A percentile compares a stretch with the other conserved stretches of the same genome.
Conservation (phyloP, 2,888 invertebrate species). For the Amorpha juglandis region DNA sequence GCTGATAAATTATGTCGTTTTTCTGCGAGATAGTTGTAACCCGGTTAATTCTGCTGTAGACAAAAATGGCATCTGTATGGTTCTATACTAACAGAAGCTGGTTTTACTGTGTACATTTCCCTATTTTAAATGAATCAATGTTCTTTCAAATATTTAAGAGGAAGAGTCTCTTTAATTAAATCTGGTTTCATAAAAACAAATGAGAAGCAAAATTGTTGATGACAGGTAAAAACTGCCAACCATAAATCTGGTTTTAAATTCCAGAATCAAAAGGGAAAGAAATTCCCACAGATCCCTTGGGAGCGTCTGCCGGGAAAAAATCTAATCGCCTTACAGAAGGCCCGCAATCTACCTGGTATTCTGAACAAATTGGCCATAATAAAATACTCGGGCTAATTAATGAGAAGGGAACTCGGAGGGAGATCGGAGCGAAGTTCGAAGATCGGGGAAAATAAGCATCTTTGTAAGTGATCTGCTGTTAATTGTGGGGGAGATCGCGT, state of each 20-base stretch:
- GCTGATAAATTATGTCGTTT: no score
- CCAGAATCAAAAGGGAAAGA: slow-evolving; percentile 32
- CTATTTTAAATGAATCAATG: no score
- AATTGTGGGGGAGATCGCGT: slow-evolving; percentile 17
- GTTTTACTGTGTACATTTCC: no score
- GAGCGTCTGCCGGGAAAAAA: slow-evolving; percentile 27
- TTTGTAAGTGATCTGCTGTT: slow-evolving; percentile 22
- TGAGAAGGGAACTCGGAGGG: slow-evolving; percentile 43
- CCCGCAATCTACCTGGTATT: slow-evolving; percentile 74
- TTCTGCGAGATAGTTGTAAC: no score
- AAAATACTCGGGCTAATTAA: slow-evolving; percentile 80
- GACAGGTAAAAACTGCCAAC: slow-evolving; percentile 24
- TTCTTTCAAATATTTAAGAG: not conserved
- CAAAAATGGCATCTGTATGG: no score
- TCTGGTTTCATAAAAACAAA: not conserved
- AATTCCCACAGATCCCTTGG: slow-evolving; percentile 35
- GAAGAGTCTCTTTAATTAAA: not conserved
- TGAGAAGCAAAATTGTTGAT: slow-evolving; percentile 7
- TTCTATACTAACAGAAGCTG: no score
- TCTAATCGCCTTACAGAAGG: slow-evolving; percentile 57
- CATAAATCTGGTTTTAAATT: slow-evolving; percentile 30
- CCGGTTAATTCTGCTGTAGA: no score
- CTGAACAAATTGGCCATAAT: slow-evolving; percentile 79
- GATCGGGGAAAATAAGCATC: slow-evolving; percentile 22
- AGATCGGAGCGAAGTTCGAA: slow-evolving; percentile 26